Conservation (phyloP, 2,113 vertebrate species). For the Lagenorhynchus albirostris region DNA sequence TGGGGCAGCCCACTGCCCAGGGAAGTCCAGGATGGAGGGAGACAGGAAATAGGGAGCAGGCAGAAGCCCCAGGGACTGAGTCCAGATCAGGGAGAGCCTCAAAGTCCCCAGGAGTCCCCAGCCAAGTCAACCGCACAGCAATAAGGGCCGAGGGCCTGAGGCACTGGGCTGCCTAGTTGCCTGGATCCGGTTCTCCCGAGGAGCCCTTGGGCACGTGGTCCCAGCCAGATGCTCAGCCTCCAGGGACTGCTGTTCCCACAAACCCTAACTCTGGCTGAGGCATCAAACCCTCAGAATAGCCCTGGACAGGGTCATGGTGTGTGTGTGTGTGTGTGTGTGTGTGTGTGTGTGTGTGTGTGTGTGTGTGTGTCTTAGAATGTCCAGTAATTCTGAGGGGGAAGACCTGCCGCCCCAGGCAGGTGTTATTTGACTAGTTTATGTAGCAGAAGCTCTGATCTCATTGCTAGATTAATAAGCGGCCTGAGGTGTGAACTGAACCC, state of each 20-base stretch:
- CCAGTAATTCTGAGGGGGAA: background rate
- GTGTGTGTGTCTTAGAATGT: background rate
- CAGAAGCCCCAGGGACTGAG: background rate
- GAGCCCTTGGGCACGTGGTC: background rate
- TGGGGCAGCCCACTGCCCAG: background rate
- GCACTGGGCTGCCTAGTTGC: fast-evolving
- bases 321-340: background rate
- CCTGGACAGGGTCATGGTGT: background rate
- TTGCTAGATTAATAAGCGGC: background rate
- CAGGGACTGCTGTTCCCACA: background rate
- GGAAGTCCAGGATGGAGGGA: background rate
- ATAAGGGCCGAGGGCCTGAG: background rate
- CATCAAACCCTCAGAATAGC: background rate
- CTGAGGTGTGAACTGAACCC: background rate
- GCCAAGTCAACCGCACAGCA: background rate
- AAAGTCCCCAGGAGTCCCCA: background rate
- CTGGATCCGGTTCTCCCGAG: background rate
- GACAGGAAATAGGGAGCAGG: background rate
- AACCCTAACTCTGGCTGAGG: background rate
- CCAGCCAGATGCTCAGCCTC: background rate
- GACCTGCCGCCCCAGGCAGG: background rate
- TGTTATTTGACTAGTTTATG: background rate
- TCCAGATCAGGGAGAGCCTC: background rate
- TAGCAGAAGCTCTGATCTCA: background rate
- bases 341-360: background rate